Percentiles rank a stretch among this genome's conserved stretches.
Evolutionary conservation across 1,140 invertebrate genomes (phyloP).

Genomic region (Drosophila dunni): DNA sequence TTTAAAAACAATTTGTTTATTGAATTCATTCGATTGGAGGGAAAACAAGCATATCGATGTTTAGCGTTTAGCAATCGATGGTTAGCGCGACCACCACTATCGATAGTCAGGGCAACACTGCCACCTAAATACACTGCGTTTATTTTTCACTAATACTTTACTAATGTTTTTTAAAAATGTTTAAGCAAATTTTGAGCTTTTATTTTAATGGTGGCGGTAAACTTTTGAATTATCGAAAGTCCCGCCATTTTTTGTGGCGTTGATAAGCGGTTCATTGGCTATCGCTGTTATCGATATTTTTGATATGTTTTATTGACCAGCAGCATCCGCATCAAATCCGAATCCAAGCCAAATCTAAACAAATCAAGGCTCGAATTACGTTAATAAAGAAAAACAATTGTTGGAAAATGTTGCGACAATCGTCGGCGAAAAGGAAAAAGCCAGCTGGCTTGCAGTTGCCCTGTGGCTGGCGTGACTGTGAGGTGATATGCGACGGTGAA

Average conservation of each 20-base stretch:
- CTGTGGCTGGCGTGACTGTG: constrained; percentile 67
- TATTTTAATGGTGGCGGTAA: not conserved
- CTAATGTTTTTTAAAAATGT: not conserved
- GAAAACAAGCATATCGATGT: constrained; percentile 19
- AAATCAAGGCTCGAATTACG: not conserved
- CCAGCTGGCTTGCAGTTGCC: constrained; percentile 36
- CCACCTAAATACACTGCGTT: too few relatives aligned
- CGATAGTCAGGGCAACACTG: not conserved
- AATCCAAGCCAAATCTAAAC: not conserved
- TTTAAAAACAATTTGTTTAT: constrained; percentile 2
- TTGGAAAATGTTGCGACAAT: constrained; percentile 20
- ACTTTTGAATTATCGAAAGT: not conserved
- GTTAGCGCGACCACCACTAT: not conserved
- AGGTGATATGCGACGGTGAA: constrained; percentile 48
- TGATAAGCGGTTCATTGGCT: constrained; percentile 15
- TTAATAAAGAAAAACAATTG: not conserved
- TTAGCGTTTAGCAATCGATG: not conserved
- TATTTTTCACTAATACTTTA: too few relatives aligned
- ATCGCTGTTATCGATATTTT: constrained; percentile 29
- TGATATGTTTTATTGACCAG: constrained; percentile 23
- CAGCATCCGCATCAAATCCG: constrained; percentile 21
- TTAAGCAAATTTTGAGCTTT: not conserved
- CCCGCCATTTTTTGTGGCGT: not conserved
- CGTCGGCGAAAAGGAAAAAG: constrained; percentile 55
- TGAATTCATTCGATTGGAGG: constrained; percentile 24